Conservation (phyloP, 2,888 invertebrate genomes). For the Gisinianus flammeolus region DNA sequence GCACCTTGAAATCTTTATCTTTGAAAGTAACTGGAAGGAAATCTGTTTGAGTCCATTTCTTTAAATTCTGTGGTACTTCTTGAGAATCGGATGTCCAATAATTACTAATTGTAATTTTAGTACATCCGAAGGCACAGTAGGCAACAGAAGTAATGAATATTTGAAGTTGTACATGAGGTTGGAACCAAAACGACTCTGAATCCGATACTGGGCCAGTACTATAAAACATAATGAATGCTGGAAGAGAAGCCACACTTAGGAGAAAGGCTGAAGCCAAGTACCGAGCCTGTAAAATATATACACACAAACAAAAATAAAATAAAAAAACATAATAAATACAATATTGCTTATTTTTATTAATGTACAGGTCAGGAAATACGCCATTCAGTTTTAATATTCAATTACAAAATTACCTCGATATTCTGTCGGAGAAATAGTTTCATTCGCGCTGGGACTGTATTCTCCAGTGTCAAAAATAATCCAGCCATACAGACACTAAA, state of each 20-base stretch:
- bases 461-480: neutral
- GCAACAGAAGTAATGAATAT: neutral
- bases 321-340: neutral
- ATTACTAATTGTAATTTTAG: neutral
- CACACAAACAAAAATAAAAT: constrained; percentile 2
- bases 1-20: no score
- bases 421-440: neutral
- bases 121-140: constrained; percentile 9
- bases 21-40: no score
- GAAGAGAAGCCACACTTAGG: constrained; percentile 11
- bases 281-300: constrained; percentile 3
- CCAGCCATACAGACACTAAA: neutral
- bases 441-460: neutral
- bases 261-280: neutral
- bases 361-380: neutral
- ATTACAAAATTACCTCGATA: neutral
- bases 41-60: no score
- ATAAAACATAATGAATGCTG: constrained; percentile 7
- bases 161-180: neutral
- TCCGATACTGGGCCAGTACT: neutral
- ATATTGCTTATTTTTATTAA: neutral
- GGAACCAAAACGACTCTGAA: neutral
- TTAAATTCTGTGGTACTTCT: no score
- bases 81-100: neutral
- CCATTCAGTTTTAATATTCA: neutral